Evolutionary conservation across 1,140 invertebrate genomes (phyloP).

Genomic region (Aphaenogaster ashmeadi): DNA sequence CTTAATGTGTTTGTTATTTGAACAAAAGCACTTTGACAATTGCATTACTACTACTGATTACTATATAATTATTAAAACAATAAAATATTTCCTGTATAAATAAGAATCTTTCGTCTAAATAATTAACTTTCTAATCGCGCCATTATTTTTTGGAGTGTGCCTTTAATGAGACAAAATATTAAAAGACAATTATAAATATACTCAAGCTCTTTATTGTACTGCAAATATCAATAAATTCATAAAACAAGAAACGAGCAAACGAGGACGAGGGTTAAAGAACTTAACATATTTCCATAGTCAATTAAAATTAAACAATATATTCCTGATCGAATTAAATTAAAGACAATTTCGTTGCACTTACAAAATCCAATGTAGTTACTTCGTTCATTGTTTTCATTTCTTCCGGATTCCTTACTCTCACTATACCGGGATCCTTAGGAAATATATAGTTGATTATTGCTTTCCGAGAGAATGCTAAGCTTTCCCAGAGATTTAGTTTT

Average conservation of each 20-base stretch:
- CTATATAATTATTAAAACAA: neutral
- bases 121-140: neutral
- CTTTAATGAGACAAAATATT: neutral
- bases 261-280: too few relatives aligned
- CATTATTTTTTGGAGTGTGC: neutral
- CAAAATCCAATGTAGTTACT: slow-evolving; percentile 29
- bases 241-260: too few relatives aligned
- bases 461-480: neutral
- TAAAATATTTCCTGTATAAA: neutral
- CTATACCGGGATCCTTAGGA: neutral
- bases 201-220: too few relatives aligned
- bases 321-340: neutral
- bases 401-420: slow-evolving; percentile 4
- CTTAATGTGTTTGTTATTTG: neutral
- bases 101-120: neutral
- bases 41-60: neutral
- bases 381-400: neutral
- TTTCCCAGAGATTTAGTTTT: neutral
- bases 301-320: too few relatives aligned
- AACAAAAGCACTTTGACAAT: neutral
- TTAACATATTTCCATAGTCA: too few relatives aligned
- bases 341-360: slow-evolving; percentile 9
- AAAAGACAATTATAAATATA: too few relatives aligned
- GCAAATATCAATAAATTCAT: too few relatives aligned
- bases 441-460: neutral